These are phyloP conservation scores for Neodiprion lecontei DNA, from an alignment of 1,140 invertebrate species.

Conservation along the genomic window DNA sequence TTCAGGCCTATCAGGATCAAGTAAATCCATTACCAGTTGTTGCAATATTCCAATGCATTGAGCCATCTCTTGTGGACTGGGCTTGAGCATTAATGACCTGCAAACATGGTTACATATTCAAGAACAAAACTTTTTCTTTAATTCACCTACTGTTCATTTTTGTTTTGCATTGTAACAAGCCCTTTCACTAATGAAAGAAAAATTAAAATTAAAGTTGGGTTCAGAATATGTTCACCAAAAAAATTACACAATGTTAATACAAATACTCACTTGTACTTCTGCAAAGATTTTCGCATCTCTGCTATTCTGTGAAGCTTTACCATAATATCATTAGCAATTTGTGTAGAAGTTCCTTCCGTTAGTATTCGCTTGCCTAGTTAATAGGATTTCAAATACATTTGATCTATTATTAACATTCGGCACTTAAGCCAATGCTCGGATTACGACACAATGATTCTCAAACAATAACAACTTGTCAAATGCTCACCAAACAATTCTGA, in stretches of 20 bases:
- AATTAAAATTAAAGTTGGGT: no score
- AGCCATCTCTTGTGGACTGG: conserved; percentile 47
- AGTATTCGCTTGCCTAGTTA: conserved; percentile 29
- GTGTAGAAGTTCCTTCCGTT: conserved; percentile 39
- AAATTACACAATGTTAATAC: neutral
- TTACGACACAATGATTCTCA: no score
- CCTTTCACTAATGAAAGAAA: no score
- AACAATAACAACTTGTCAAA: neutral
- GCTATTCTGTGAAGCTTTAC: conserved; percentile 44
- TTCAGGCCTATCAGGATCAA: conserved; percentile 59
- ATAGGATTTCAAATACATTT: conserved; percentile 14
- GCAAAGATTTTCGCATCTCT: conserved; percentile 42
- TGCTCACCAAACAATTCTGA: neutral
- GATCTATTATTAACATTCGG: conserved; percentile 18
- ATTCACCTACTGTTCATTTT: no score
- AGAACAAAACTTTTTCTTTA: neutral
- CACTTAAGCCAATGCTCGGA: neutral
- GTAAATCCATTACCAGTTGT: conserved; percentile 62
- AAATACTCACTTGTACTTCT: conserved; percentile 47
- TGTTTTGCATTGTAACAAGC: no score
- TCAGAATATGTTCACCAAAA: conserved; percentile 14
- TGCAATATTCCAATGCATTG: conserved; percentile 62
- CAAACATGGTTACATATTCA: conserved; percentile 13
- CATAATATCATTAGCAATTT: conserved; percentile 47
- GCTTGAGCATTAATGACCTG: conserved; percentile 46